Evolutionary conservation across 1,140 invertebrate species (phyloP), one percentile per base, ranked within the genome.

Genomic region (Dendroctonus valens): DNA sequence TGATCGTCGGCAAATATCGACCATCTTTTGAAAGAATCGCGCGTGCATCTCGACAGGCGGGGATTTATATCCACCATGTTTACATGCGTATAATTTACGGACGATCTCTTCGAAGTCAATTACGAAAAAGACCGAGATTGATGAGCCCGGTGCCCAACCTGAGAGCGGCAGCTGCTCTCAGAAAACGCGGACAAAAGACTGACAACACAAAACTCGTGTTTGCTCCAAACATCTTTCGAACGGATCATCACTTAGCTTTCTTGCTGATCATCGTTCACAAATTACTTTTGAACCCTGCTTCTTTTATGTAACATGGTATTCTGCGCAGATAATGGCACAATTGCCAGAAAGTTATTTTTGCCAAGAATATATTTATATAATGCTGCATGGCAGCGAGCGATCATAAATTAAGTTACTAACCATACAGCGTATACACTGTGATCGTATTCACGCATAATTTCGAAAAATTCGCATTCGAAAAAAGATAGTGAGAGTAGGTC

Each of bases 1-100:
- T 26, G 26, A 26, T 26, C 3, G 26, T 26, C 26, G 26, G 26
- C 26, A 26, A 26, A 26, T 26, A 26, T 26, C 26, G 26, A 26
- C 26, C 26, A 26, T 26, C 26, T 26, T 26, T 26, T 26, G 26
- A 26, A 26, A 26, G 26, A 26, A 26, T 26, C 26, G 26, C 26
- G 26, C 26, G 26, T 26, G 26, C 26, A 26, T 26, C 26, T 26
- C 26, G 60, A 63, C 60, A 63, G 51, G 60, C 12, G 60, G 41
- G 38, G 39, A 54, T 54, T 63, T 63, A 63, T 63, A 54, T 54
- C 41, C 51, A 37, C 59, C 60, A 53, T 63, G 60, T 63, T 63
- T 63, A 63, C 60, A 63, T 63, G 60, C 60, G 60, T 63, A 63
- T 53, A 63, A 63, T 63, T 63, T 61, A 61, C 60, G 60, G 51